phyloP scores from a whole-genome alignment of 2,113 vertebrate genomes.

The Hystrix cristata region DNA sequence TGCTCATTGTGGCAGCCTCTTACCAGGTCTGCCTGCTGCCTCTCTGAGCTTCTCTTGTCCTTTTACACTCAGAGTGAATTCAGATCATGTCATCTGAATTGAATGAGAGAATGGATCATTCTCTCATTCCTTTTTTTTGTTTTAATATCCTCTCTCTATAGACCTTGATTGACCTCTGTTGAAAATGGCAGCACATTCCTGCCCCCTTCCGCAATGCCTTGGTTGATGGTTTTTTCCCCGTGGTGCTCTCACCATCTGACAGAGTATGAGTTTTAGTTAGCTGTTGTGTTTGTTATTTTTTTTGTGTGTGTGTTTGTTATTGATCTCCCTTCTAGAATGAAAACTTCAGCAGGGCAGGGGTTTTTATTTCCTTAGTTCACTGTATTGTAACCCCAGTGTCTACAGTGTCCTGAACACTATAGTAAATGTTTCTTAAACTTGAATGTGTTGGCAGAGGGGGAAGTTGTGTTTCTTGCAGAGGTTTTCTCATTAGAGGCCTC shows the following conservation, averaged over 20 bases:
- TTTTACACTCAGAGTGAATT: neutral
- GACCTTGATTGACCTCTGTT: neutral
- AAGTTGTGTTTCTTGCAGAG: neutral
- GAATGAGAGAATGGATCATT: neutral
- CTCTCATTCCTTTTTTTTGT: neutral
- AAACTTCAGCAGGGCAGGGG: conserved; percentile 16
- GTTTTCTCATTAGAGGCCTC: conserved; percentile 6
- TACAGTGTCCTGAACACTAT: neutral
- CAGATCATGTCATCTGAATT: neutral
- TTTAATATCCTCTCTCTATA: neutral
- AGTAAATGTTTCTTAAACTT: conserved; percentile 26
- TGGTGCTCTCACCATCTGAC: neutral
- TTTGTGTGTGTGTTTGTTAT: neutral
- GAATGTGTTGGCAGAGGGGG: neutral
- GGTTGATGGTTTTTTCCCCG: neutral
- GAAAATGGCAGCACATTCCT: neutral
- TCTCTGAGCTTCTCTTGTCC: neutral
- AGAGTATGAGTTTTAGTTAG: neutral
- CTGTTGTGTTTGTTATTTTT: neutral
- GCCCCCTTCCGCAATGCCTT: neutral
- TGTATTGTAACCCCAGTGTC: neutral
- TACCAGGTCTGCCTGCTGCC: neutral
- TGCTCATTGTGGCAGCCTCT: neutral
- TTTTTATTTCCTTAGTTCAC: neutral
- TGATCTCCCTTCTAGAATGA: neutral